A percentile compares a stretch with the other conserved stretches of the same genome.
phyloP scores from a whole-genome alignment of 2,888 invertebrate species.

The Drosophila mulleri region DNA sequence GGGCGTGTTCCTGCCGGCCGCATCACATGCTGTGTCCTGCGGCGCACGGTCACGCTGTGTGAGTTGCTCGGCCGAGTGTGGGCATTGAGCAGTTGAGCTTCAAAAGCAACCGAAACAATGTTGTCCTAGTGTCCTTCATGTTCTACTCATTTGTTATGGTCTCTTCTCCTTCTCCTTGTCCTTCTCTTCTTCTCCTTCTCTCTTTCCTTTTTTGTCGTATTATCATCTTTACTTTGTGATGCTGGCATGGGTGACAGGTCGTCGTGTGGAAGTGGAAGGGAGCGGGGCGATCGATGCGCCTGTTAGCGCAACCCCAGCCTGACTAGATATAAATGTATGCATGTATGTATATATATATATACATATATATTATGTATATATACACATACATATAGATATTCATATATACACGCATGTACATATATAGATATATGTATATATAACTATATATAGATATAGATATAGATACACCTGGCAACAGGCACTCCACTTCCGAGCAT shows the following conservation, averaged over 20 bases:
- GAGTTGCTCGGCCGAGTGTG: not conserved
- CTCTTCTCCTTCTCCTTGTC: not conserved
- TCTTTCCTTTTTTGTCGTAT: conserved; percentile 8
- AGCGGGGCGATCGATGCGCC: conserved; percentile 4
- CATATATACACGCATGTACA: not conserved
- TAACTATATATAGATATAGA: conserved; percentile 2
- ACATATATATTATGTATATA: not conserved
- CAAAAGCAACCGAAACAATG: conserved; percentile 40
- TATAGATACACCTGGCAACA: conserved; percentile 7
- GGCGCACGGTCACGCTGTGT: not conserved
- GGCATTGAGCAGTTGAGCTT: conserved; percentile 9
- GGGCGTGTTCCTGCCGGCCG: conserved; percentile 3
- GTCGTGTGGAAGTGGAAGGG: conserved; percentile 3
- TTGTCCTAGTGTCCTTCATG: conserved; percentile 39
- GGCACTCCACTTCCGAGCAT: conserved; percentile 14
- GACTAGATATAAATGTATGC: not conserved
- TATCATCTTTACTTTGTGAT: not conserved
- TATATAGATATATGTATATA: conserved; percentile 3
- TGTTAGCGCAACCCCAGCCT: conserved; percentile 11
- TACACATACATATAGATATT: not conserved
- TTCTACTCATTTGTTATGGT: conserved; percentile 22
- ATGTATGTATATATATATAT: conserved; percentile 12
- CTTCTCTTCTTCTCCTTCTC: not conserved
- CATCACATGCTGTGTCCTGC: not conserved
- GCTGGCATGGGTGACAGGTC: conserved; percentile 1